phyloP scores from a whole-genome alignment of 2,113 vertebrate genomes.

The Scomber japonicus region DNA sequence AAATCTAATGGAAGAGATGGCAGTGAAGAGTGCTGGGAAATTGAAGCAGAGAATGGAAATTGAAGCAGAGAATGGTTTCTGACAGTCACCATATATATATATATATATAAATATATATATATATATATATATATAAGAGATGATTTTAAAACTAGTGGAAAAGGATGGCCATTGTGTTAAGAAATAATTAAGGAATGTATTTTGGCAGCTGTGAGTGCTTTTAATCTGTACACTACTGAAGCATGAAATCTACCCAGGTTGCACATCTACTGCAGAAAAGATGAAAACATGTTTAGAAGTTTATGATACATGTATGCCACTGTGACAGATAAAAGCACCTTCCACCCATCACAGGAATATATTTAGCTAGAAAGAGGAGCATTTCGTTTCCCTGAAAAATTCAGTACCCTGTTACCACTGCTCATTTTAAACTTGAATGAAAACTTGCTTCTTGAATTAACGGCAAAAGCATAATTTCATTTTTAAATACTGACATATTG shows the following conservation, averaged over 20 bases:
- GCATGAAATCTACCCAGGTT: conserved; percentile 1
- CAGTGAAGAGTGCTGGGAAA: conserved; percentile 27
- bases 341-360: background rate
- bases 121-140: background rate
- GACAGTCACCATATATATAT: conserved; percentile 7
- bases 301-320: background rate
- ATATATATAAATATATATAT: background rate
- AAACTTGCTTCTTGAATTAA: background rate
- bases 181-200: conserved; percentile 29
- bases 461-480: background rate
- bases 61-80: conserved; percentile 11
- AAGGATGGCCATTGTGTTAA: conserved; percentile 1
- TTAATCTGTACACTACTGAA: conserved; percentile 1
- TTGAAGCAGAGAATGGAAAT: conserved; percentile 4
- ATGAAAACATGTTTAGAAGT: conserved; percentile 30
- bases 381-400: background rate
- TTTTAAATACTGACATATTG: background rate
- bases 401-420: background rate
- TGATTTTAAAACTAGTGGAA: conserved; percentile 3
- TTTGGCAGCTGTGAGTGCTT: conserved; percentile 28
- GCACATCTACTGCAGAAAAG: conserved; percentile 16
- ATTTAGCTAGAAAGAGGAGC: conserved; percentile 6
- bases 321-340: conserved; percentile 9
- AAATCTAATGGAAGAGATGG: conserved; percentile 50
- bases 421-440: background rate